Percentiles rank a stretch among this genome's conserved stretches.
These are phyloP conservation scores for Drosophila antonietae DNA, from an alignment of 2,888 invertebrate species.

Conservation along the genomic window DNA sequence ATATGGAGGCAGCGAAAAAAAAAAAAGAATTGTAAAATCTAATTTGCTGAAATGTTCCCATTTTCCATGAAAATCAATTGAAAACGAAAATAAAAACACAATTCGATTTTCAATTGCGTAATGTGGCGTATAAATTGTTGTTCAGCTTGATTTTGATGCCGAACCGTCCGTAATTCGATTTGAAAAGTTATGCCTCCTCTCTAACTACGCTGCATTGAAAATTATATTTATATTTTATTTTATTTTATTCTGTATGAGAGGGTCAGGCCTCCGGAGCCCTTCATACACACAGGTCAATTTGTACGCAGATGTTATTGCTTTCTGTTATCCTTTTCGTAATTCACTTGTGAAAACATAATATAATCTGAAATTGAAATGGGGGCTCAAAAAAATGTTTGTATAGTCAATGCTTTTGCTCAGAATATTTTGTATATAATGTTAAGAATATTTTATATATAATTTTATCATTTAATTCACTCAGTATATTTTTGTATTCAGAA, in stretches of 20 bases:
- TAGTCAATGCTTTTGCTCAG: background rate
- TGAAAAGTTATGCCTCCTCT: slow-evolving; percentile 55
- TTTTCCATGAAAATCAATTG: slow-evolving; percentile 28
- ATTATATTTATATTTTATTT: slow-evolving; percentile 21
- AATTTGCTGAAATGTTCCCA: slow-evolving; percentile 57
- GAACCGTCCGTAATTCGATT: slow-evolving; percentile 59
- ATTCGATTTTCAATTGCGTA: slow-evolving; percentile 77
- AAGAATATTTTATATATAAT: background rate
- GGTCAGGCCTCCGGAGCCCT: slow-evolving; percentile 5
- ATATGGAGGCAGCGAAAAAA: slow-evolving; percentile 36
- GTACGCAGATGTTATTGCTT: slow-evolving; percentile 1
- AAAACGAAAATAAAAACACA: slow-evolving; percentile 57
- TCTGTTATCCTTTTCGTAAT: background rate
- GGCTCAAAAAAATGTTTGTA: background rate
- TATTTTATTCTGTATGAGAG: background rate
- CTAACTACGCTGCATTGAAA: slow-evolving; percentile 19
- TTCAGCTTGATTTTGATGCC: slow-evolving; percentile 42
- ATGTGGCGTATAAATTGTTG: slow-evolving; percentile 75
- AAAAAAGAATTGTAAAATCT: slow-evolving; percentile 67
- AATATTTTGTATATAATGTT: too few relatives aligned
- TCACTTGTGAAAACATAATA: background rate
- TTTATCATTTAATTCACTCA: background rate
- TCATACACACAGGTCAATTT: background rate
- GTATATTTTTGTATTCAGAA: too few relatives aligned
- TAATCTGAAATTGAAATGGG: background rate